Conservation (phyloP, 2,113 vertebrate species). For the Amia ocellicauda region DNA sequence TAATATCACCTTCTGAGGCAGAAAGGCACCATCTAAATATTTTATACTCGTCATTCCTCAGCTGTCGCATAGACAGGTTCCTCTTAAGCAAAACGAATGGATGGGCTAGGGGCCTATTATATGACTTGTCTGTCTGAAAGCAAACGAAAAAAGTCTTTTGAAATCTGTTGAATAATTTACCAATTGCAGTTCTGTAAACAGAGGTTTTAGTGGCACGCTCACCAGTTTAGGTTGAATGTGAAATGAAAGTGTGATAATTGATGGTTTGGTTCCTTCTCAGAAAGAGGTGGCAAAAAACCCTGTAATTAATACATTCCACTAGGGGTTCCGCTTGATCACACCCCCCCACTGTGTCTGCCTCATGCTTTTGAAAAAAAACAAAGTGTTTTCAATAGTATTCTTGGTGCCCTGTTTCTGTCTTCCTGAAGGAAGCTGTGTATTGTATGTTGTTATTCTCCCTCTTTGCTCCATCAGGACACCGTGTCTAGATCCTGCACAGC, state of each 20-base stretch:
- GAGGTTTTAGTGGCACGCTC: neutral
- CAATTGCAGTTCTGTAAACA: neutral
- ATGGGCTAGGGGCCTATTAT: neutral
- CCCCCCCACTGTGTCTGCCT: too few relatives aligned
- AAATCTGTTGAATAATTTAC: neutral
- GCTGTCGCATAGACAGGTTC: neutral
- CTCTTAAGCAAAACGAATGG: neutral
- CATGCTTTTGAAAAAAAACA: too few relatives aligned
- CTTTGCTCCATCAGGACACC: too few relatives aligned
- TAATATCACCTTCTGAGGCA: neutral
- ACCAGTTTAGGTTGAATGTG: neutral
- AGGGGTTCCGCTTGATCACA: neutral
- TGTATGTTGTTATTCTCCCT: too few relatives aligned
- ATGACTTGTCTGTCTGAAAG: neutral
- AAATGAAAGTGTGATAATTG: neutral
- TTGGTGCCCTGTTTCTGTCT: too few relatives aligned
- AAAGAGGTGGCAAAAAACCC: neutral
- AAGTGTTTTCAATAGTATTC: too few relatives aligned
- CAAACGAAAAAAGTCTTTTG: neutral
- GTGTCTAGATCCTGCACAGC: too few relatives aligned
- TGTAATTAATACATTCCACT: neutral
- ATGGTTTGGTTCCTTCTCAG: neutral
- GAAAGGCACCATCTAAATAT: neutral
- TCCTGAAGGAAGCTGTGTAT: too few relatives aligned
- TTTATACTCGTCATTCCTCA: neutral